Percentiles rank a stretch among this genome's conserved stretches.
phyloP scores from a whole-genome alignment of 2,113 vertebrate species.

The Candoia aspera region DNA sequence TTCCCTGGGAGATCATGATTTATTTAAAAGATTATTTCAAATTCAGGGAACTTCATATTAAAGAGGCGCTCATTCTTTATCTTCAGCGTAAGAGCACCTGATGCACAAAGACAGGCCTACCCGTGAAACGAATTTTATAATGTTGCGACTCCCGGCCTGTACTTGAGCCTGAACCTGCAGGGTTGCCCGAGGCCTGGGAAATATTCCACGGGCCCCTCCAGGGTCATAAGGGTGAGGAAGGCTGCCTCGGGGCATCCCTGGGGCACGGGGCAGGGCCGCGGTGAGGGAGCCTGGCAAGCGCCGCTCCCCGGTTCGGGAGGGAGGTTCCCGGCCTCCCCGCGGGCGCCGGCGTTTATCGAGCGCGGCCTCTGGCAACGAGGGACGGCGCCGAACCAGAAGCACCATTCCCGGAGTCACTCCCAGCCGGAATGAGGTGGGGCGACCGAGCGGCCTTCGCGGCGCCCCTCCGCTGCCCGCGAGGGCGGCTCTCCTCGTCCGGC shows the following conservation, averaged over 20 bases:
- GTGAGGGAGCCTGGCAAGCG: neutral
- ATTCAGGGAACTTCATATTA: too few species aligned
- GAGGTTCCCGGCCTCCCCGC: neutral
- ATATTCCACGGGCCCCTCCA: too few species aligned
- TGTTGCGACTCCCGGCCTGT: too few species aligned
- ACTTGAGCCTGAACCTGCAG: too few species aligned
- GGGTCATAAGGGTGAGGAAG: too few species aligned
- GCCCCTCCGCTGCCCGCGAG: neutral
- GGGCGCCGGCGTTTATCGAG: neutral
- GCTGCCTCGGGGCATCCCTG: neutral
- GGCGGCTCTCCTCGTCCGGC: neutral
- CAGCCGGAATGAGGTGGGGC: neutral
- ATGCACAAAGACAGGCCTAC: too few species aligned
- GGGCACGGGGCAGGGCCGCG: neutral
- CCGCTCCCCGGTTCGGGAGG: neutral
- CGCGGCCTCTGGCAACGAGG: neutral
- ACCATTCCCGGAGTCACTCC: neutral
- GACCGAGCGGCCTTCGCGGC: neutral
- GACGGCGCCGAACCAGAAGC: neutral
- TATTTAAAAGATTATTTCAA: too few species aligned
- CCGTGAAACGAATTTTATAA: too few species aligned
- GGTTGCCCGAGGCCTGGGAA: too few species aligned
- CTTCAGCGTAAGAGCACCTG: too few species aligned
- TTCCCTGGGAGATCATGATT: too few species aligned
- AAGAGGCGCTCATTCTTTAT: too few species aligned